These are phyloP conservation scores for Cacoxenus indagator DNA, from an alignment of 2,888 invertebrate genomes.

Conservation along the genomic window DNA sequence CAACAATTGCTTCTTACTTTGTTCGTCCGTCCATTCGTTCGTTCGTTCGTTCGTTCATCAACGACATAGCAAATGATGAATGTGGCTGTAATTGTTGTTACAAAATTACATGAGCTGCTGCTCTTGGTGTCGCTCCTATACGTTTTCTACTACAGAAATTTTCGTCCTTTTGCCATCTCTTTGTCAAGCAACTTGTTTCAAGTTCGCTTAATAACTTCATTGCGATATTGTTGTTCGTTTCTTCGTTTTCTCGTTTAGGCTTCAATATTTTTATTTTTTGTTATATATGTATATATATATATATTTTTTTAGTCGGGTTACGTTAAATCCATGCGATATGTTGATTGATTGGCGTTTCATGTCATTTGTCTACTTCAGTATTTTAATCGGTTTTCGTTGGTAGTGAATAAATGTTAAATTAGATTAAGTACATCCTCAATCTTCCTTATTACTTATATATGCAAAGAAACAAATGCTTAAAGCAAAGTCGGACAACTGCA, in stretches of 20 bases:
- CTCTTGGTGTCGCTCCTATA: constrained; percentile 5
- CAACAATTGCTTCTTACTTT: background rate
- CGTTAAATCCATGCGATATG: constrained; percentile 6
- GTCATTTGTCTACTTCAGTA: constrained; percentile 11
- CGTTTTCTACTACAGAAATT: background rate
- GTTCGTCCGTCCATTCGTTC: background rate
- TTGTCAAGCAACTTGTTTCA: background rate
- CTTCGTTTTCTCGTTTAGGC: background rate
- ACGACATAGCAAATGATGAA: background rate
- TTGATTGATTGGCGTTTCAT: constrained; percentile 17
- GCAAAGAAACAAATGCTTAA: no score
- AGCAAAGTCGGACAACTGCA: no score
- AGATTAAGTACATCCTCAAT: no score
- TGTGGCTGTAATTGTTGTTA: background rate
- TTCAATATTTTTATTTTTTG: background rate
- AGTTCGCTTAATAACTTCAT: constrained; percentile 15
- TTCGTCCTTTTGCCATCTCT: background rate
- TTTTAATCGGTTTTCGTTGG: constrained; percentile 13
- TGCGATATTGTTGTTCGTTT: background rate
- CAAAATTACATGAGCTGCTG: constrained; percentile 5
- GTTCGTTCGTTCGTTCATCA: background rate
- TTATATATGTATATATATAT: background rate
- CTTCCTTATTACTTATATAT: no score
- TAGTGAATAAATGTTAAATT: background rate
- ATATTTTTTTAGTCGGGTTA: background rate